Evolutionary conservation across 2,888 invertebrate genomes (phyloP).

Genomic region (Eupithecia inturbata): DNA sequence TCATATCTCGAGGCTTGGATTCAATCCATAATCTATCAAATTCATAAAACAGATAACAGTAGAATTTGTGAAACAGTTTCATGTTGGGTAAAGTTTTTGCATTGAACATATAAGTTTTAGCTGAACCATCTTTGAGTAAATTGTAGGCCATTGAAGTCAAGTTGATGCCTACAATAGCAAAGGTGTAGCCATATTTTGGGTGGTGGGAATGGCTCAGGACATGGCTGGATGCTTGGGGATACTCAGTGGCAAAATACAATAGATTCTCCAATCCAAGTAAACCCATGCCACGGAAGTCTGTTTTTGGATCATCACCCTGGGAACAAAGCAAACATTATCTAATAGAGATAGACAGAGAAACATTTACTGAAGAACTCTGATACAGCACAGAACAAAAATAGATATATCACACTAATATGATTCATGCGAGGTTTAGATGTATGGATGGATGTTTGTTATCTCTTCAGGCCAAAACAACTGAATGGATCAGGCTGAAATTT

Average conservation of each 20-base stretch:
- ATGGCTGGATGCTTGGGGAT: constrained; percentile 90
- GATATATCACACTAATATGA: too few relatives aligned
- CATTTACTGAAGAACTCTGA: too few relatives aligned
- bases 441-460: too few relatives aligned
- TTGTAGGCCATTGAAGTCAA: constrained; percentile 95
- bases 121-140: constrained; percentile 90
- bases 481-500: too few relatives aligned
- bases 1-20: constrained; percentile 95
- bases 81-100: constrained; percentile 87
- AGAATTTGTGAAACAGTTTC: constrained; percentile 95
- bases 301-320: constrained; percentile 97
- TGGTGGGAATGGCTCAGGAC: constrained; percentile 94
- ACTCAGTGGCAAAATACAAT: constrained; percentile 92
- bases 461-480: too few relatives aligned
- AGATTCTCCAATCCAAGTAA: constrained; percentile 96
- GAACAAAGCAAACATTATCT: constrained; percentile 15
- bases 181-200: constrained; percentile 94
- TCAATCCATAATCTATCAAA: constrained; percentile 98
- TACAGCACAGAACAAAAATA: too few relatives aligned
- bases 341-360: too few relatives aligned
- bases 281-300: constrained; percentile 99
- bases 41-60: constrained; percentile 96
- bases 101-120: constrained; percentile 97
- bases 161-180: constrained; percentile 97
- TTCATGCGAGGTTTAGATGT: too few relatives aligned